Conservation (phyloP, 2,797 vertebrate genomes). For the Eurystomus glaucurus region DNA sequence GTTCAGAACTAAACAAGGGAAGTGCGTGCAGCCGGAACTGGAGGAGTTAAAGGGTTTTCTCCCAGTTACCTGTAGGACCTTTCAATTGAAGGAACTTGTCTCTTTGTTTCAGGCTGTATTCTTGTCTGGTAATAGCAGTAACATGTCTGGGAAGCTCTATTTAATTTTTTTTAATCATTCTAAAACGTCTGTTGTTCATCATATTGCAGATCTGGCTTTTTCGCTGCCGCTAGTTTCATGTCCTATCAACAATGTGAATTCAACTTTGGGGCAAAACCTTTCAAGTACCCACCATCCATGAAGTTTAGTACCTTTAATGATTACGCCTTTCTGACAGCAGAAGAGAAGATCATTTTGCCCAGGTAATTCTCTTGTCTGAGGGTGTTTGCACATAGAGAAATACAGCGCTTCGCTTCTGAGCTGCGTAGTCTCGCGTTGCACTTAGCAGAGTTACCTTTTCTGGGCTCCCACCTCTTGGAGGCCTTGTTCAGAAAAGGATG, state of each 20-base stretch:
- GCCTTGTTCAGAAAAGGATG: not conserved
- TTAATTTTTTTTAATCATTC: not conserved
- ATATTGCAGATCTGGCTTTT: conserved; percentile 94
- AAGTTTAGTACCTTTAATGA: conserved; percentile 99
- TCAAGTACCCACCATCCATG: conserved; percentile 93
- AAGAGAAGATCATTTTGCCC: conserved; percentile 98
- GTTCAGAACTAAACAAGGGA: not conserved
- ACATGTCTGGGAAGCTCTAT: rapidly evolving
- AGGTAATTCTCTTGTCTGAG: conserved; percentile 84
- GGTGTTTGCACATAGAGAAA: not conserved
- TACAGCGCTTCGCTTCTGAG: not conserved
- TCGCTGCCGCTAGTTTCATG: conserved; percentile 99
- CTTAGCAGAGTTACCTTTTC: not conserved
- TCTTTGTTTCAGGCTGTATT: not conserved
- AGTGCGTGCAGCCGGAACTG: not conserved
- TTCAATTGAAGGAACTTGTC: not conserved
- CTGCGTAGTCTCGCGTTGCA: not conserved
- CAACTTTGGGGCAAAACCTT: conserved; percentile 98
- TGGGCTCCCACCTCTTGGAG: not conserved
- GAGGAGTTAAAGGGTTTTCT: not conserved
- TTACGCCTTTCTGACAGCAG: conserved; percentile 93
- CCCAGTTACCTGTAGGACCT: not conserved
- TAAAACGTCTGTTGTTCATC: not conserved
- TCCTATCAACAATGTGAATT: conserved; percentile 99
- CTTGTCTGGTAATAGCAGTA: not conserved